phyloP scores from a whole-genome alignment of 2,797 vertebrate genomes.

The Anableps anableps region DNA sequence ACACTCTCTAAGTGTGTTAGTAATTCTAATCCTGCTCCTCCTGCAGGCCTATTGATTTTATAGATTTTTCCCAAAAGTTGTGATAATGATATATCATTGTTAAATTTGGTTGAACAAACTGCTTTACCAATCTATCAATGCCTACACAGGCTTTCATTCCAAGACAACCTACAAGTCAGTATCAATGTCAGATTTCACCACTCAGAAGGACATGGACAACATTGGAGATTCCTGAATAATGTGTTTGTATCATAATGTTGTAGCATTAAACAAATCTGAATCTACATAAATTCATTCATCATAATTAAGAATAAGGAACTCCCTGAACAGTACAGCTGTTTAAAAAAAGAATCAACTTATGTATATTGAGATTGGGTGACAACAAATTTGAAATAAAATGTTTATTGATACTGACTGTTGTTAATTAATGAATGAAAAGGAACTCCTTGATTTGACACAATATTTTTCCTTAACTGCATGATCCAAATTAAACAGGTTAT shows the following conservation, averaged over 20 bases:
- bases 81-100: conserved; percentile 99
- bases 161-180: conserved; percentile 53
- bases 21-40: conserved; percentile 98
- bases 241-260: background rate
- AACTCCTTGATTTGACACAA: background rate
- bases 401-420: background rate
- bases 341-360: background rate
- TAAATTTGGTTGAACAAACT: conserved; percentile 99
- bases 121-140: conserved; percentile 98
- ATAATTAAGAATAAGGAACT: background rate
- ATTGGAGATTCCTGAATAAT: background rate
- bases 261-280: background rate
- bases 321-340: background rate
- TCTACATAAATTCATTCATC: background rate
- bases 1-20: conserved; percentile 96
- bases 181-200: conserved; percentile 23
- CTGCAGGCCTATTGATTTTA: conserved; percentile 99
- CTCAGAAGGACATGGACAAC: conserved; percentile 1
- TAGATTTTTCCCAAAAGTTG: conserved; percentile 99
- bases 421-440: background rate
- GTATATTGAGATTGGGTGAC: background rate
- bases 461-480: background rate
- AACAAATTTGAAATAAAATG: background rate
- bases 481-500: background rate
- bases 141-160: conserved; percentile 86